Conservation (phyloP, 2,113 vertebrate species). For the Scytalopus superciliaris region DNA sequence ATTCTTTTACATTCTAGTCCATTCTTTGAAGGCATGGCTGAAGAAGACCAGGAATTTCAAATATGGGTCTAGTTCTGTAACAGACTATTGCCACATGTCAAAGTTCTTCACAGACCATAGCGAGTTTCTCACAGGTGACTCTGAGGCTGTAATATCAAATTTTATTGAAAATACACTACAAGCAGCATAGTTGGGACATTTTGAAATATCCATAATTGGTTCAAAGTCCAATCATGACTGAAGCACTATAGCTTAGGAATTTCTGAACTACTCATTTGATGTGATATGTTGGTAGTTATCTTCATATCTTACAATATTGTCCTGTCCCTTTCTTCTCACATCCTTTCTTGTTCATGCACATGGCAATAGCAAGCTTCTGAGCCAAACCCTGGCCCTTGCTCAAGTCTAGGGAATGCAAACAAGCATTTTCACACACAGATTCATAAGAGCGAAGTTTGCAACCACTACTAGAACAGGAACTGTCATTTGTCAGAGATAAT, state of each 20-base stretch:
- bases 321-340: neutral
- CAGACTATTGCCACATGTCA: neutral
- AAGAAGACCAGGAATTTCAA: neutral
- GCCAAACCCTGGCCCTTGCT: neutral
- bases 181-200: accelerated
- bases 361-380: neutral
- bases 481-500: neutral
- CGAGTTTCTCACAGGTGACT: neutral
- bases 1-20: neutral
- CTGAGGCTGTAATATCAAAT: neutral
- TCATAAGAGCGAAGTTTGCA: neutral
- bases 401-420: slow-evolving; percentile 1
- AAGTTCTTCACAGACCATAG: neutral
- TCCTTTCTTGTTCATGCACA: neutral
- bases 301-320: neutral
- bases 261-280: neutral
- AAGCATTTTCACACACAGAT: neutral
- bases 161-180: neutral
- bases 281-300: neutral
- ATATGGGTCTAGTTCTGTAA: neutral
- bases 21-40: neutral
- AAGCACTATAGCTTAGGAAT: neutral
- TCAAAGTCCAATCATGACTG: neutral
- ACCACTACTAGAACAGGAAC: neutral
- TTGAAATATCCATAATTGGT: neutral